These are phyloP conservation scores for Eurytemora carolleeae DNA, from an alignment of 1,140 invertebrate genomes.

Conservation along the genomic window DNA sequence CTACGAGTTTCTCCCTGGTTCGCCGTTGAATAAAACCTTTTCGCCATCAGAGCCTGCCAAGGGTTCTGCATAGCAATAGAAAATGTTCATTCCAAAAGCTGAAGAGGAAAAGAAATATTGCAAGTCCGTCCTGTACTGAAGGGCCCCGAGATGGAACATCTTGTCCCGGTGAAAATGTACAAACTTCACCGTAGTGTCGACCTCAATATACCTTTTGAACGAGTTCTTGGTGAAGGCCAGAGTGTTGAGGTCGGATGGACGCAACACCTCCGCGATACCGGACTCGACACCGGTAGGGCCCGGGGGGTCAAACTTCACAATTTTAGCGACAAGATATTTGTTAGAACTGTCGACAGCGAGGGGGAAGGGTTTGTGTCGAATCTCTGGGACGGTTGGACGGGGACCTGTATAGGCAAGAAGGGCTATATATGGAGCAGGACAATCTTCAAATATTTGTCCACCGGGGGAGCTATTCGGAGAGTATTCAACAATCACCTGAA, in stretches of 20 bases:
- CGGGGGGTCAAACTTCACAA: background rate
- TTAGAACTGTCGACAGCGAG: background rate
- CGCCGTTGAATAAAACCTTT: background rate
- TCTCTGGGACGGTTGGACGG: background rate
- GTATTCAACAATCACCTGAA: background rate
- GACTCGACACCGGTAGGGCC: background rate
- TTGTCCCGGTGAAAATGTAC: constrained; percentile 1
- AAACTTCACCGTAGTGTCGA: background rate
- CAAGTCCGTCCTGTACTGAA: constrained; percentile 1
- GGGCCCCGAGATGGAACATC: constrained; percentile 4
- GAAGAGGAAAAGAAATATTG: constrained; percentile 7
- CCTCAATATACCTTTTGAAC: constrained; percentile 1
- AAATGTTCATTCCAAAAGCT: constrained; percentile 10
- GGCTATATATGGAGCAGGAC: background rate
- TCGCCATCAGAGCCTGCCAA: background rate
- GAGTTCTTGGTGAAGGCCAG: background rate
- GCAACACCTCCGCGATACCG: constrained; percentile 4
- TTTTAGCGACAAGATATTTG: background rate
- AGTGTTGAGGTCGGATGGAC: background rate
- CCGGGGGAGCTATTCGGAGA: background rate
- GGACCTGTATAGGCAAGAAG: background rate
- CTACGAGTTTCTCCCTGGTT: no score
- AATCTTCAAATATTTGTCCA: background rate
- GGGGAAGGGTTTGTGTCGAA: background rate
- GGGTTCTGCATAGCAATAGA: constrained; percentile 1